Base-by-base conservation (phyloP, 2,888 invertebrate genomes). In the Galeopsomyia nigrocyanea region DNA sequence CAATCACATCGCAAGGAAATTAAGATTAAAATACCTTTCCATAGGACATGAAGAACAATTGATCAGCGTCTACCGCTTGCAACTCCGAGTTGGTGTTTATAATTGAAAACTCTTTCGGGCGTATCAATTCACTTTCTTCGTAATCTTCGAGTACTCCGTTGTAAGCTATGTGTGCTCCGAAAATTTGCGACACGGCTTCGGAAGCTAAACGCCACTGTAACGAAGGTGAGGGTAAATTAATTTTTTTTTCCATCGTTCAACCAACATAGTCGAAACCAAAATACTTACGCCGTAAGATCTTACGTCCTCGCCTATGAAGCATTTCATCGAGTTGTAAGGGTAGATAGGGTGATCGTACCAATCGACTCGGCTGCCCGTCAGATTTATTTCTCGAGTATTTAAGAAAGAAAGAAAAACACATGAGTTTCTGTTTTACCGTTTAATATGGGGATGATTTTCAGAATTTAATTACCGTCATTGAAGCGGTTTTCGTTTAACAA, bases 81-180 rank as follows among this genome's bases (percentile, higher is more conserved):
- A 3, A n/a, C 31, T 31, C 31, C 3, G 7, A 31, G 31, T 31
- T 13, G 13, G 10, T 7, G 9, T 3, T 19, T 47, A 16, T 16
- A 6, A 47, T 16, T 21, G 5, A 21, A 61, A 19, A 19, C 13
- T 22, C 5, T 60, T 16, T 2, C 31, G 57, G 7, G 14, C 26
- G n/a, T 21, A 10, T 46, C 17, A 17, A 10, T 46, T 17, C 3
- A 7, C 31, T 31, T 39, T 39, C 39, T 6, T 16, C n/a, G 26
- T 31, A 51, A 51, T 63, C 51, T 9, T 63, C 6, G 2, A 63
- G 16, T 51, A 63, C 26, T 19, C 51, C 63, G 7, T 63, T 63
- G 19, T 31, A 51, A 9, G 63, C 63, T 13, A 63, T 51, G 14
- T 51, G 63, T 1, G 22, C 31, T 0, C 51, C 51, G 39, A 51